Conservation (phyloP, 2,113 vertebrate species). For the Procavia capensis region DNA sequence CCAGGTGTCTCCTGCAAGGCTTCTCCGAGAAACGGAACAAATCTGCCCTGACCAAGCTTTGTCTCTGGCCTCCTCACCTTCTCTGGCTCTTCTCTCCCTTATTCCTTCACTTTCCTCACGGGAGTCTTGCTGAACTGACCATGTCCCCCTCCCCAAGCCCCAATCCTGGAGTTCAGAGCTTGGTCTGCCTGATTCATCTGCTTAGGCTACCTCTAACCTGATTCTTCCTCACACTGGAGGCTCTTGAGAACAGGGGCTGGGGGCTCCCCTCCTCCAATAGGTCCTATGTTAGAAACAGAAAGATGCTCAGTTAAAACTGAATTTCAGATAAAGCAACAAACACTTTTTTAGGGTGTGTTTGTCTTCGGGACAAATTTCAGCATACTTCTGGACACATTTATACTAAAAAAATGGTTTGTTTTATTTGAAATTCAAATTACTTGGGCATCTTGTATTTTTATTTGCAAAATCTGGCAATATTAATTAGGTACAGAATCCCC, state of each 20-base stretch:
- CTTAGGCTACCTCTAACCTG: neutral
- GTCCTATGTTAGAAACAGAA: neutral
- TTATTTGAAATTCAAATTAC: conserved; percentile 1
- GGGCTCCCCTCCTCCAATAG: neutral
- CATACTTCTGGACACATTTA: neutral
- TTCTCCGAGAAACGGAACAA: neutral
- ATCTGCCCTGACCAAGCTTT: neutral
- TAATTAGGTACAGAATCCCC: neutral
- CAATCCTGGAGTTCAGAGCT: neutral
- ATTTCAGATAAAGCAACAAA: neutral
- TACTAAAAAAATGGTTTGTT: neutral
- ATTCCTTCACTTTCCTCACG: neutral
- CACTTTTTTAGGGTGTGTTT: neutral
- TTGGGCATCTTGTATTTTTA: neutral
- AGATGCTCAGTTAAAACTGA: neutral
- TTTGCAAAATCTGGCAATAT: neutral
- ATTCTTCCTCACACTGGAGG: neutral
- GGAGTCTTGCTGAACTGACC: neutral
- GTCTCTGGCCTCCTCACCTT: neutral
- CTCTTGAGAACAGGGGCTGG: neutral
- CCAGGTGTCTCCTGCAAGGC: neutral
- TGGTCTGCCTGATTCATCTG: neutral
- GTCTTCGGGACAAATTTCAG: neutral
- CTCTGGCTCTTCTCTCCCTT: neutral
- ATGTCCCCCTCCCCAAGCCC: neutral